Evolutionary conservation across 2,888 invertebrate species (phyloP), one percentile per base, ranked within the genome.

Genomic region (Empis livida): DNA sequence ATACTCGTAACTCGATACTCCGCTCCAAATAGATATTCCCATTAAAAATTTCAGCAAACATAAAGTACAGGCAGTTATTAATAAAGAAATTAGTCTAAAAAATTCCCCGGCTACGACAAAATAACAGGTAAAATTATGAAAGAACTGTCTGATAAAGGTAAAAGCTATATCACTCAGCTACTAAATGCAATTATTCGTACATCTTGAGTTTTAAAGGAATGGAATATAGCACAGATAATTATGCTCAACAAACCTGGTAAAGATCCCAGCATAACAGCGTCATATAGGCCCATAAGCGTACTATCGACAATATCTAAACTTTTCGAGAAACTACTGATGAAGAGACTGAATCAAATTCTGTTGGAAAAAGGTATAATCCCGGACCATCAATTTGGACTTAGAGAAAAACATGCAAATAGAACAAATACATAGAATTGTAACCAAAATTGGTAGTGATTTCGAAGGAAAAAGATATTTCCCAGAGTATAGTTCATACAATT

Each of bases 391-490:
- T 32, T 43, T 35, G 32, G 43, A 5, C 35, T 35, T 20, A 31
- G 43, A 31, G 20, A 31, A 14, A 23, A 43, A 20, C 43, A 43
- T 20, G 20, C 31, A 2, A 9, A 35, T 10, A 17, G 43, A 43
- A 10, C 17, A 35, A 43, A 10, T 35, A 13, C 43, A 43, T 6
- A 43, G 35, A 35, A 32, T 43, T 35, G 35, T 16, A 43, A 43
- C 27, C 23, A 9, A 31, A 16, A 43, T 43, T 15, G 35, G 27
- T 15, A 16, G 10, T 27, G 35, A 14, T 23, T 15, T 53, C 11
- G 53, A 43, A 41, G 47, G n/a, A 27, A 56, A 53, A 46, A 27
- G 50, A 45, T 55, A 54, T 49, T 57, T n/a, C n/a, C n/a, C n/a
- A n/a, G n/a, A n/a, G n/a, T n/a, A n/a, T n/a, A n/a, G n/a, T n/a